Conservation (phyloP, 2,113 vertebrate species). For the Corythornis vintsioides region DNA sequence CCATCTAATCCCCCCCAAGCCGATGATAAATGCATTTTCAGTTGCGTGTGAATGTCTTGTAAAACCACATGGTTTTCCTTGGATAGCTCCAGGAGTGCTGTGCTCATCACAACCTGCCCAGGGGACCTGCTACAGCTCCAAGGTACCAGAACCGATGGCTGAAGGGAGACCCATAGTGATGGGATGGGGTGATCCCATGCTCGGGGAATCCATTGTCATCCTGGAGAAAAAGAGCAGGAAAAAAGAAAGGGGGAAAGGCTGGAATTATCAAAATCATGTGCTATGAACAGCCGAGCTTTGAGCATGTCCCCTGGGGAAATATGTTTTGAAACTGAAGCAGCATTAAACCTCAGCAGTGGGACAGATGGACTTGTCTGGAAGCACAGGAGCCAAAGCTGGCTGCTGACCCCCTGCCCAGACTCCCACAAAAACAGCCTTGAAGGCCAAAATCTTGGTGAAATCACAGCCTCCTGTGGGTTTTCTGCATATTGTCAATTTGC, state of each 20-base stretch:
- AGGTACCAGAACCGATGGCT: background rate
- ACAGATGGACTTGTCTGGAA: background rate
- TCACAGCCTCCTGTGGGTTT: rapidly evolving
- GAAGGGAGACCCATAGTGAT: rapidly evolving
- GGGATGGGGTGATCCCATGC: background rate
- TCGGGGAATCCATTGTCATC: background rate
- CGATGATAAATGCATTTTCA: rapidly evolving
- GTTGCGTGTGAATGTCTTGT: background rate
- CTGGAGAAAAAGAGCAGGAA: background rate
- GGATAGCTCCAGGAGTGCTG: background rate
- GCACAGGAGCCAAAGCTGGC: rapidly evolving
- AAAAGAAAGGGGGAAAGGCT: background rate
- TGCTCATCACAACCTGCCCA: background rate
- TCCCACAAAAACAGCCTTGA: rapidly evolving
- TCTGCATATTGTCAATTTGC: rapidly evolving
- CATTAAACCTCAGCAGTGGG: background rate
- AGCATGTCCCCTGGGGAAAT: background rate
- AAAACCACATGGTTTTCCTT: background rate
- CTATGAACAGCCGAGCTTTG: background rate
- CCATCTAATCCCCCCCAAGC: background rate
- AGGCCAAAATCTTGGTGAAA: background rate
- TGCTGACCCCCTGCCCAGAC: background rate
- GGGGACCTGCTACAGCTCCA: background rate
- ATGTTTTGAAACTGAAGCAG: background rate
- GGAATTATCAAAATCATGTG: background rate